Conservation (phyloP, 2,113 vertebrate species). For the Gobio gobio region DNA sequence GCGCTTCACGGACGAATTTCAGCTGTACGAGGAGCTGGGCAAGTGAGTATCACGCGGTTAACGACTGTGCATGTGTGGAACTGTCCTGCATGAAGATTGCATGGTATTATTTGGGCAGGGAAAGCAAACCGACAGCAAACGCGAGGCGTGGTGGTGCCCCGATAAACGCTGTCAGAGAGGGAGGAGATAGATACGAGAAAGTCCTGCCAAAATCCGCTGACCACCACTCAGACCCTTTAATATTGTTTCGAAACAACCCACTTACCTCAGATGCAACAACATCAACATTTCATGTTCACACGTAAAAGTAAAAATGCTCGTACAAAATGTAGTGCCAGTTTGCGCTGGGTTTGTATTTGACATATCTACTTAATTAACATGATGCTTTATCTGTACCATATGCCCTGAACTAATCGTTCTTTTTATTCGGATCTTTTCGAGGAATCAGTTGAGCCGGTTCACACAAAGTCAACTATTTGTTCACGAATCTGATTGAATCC, state of each 20-base stretch:
- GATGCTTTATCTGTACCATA: neutral
- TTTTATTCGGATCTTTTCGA: neutral
- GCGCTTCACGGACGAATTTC: constrained; percentile 93
- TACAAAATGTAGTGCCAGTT: neutral
- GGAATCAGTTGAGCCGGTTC: neutral
- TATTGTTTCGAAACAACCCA: neutral
- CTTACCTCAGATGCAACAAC: neutral
- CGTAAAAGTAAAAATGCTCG: neutral
- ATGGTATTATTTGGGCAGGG: neutral
- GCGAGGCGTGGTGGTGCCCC: constrained; percentile 44
- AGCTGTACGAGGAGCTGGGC: constrained; percentile 95
- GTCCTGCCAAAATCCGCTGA: constrained; percentile 17
- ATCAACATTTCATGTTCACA: neutral
- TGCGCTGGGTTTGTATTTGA: neutral
- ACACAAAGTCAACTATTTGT: neutral
- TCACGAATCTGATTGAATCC: neutral
- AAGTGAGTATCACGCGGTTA: constrained; percentile 80
- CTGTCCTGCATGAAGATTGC: neutral
- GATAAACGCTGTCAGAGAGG: constrained; percentile 24
- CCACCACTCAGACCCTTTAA: neutral
- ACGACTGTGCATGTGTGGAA: neutral
- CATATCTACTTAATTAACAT: neutral
- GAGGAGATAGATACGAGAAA: constrained; percentile 20
- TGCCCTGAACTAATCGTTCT: neutral
- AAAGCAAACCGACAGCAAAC: constrained; percentile 15